Percentiles rank a stretch among this genome's conserved stretches.
Conservation (phyloP, 2,113 vertebrate species). For the Seriola aureovittata region DNA sequence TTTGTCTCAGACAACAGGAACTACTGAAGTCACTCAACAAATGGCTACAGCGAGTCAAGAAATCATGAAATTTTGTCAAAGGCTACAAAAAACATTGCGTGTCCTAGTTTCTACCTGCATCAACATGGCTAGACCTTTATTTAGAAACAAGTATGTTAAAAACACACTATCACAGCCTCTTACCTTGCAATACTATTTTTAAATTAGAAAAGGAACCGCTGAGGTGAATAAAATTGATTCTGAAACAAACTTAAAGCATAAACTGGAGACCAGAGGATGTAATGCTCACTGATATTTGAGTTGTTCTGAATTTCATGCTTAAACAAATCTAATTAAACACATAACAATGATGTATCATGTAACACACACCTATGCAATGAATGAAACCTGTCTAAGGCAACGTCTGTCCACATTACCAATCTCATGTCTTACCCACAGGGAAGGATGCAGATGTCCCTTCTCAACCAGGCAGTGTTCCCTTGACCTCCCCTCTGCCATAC, state of each 20-base stretch:
- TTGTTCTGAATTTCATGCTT: not conserved
- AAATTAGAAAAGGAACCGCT: not conserved
- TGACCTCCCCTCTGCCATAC: slow-evolving; percentile 75
- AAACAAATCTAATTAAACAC: not conserved
- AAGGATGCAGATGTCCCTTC: slow-evolving; percentile 71
- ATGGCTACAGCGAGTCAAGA: not conserved
- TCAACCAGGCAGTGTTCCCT: slow-evolving; percentile 54
- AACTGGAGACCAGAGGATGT: not conserved
- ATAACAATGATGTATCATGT: not conserved
- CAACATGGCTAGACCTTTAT: not conserved
- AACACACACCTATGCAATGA: not conserved
- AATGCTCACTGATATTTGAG: not conserved
- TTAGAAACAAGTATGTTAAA: not conserved
- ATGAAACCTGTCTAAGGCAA: not conserved
- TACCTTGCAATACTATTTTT: not conserved
- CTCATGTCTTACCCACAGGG: slow-evolving; percentile 82
- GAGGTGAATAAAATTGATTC: slow-evolving; percentile 4
- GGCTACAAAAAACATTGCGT: slow-evolving; percentile 19
- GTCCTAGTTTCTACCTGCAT: slow-evolving; percentile 8
- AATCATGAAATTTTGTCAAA: slow-evolving; percentile 7
- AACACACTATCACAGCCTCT: not conserved
- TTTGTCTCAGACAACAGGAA: slow-evolving; percentile 11
- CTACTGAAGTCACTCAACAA: slow-evolving; percentile 4
- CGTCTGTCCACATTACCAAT: not conserved
- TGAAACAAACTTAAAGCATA: not conserved